Conservation (phyloP, 2,113 vertebrate species). For the Turnix velox region DNA sequence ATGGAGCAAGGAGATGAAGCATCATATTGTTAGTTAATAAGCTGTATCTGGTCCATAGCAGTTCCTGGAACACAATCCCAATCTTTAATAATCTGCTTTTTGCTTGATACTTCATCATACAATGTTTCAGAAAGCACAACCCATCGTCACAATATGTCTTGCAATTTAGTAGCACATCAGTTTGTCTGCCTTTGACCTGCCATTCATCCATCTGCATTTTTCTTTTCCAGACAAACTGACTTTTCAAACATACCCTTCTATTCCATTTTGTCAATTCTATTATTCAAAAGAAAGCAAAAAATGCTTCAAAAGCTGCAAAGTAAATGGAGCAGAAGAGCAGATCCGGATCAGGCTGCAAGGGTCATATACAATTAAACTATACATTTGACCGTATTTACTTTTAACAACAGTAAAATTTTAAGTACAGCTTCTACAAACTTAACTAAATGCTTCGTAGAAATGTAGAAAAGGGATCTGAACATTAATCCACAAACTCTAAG, state of each 20-base stretch:
- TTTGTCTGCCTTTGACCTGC: neutral
- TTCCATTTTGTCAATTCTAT: neutral
- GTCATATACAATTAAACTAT: neutral
- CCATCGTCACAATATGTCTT: neutral
- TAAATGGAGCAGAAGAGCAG: neutral
- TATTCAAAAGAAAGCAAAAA: neutral
- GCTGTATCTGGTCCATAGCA: neutral
- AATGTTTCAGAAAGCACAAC: neutral
- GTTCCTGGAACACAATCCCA: neutral
- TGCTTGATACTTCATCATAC: neutral
- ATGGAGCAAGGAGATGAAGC: neutral
- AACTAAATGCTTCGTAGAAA: neutral
- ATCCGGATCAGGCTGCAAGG: neutral
- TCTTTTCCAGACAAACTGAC: neutral
- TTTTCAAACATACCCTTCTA: neutral
- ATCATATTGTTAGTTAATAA: neutral
- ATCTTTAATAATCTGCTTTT: neutral
- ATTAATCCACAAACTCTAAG: neutral
- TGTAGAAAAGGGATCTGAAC: neutral
- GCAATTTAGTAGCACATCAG: neutral
- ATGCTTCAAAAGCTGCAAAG: neutral
- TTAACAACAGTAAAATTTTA: neutral
- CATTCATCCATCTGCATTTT: neutral
- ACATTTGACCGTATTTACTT: neutral
- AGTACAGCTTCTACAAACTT: neutral